Evolutionary conservation across 2,113 vertebrate species (phyloP), one percentile per base, ranked within the genome.

Genomic region (Syngnathus typhle): DNA sequence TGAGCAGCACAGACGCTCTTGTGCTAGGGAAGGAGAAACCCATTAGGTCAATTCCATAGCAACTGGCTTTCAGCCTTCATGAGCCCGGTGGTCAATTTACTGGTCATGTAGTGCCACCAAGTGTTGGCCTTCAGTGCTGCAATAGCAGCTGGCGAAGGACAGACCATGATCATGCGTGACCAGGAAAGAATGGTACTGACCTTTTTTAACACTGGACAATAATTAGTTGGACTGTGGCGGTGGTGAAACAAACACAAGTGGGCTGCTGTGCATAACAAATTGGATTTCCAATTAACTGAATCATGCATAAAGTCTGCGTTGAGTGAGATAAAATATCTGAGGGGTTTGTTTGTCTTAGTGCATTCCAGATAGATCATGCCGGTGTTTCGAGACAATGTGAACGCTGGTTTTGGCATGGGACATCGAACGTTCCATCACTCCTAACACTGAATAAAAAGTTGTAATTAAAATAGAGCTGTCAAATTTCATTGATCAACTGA

Each of bases 21-120:
- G 67, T 70, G 71, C 68, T 78, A 73, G 82, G 74, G 69, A 72
- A 66, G 72, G 68, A 83, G 61, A 61, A 88, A 80, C 70, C 75
- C 77, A 87, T 87, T 86, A 78, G 88, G 88, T 90, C 88, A 90
- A 79, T 85, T 86, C 89, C 83, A 82, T 89, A 82, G 84, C 83
- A 91, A 69, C 60, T 27, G n/a, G 65, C 75, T 82, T 83, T 72
- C 56, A 64, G 46, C 64, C 67, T 64, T 60, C 36, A 27, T 75
- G 67, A 32, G 44, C 59, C 43, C 41, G 38, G 18, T 32, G 52
- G 71, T 43, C 49, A 67, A 78, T 84, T 78, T 58, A 46, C 68
- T 79, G 79, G 81, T 78, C 72, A 71, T 71, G 76, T 81, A 89
- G 81, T 90, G 88, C 90, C 90, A 89, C 82, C 91, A 88, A 88